A percentile compares a stretch with the other conserved stretches of the same genome.
Conservation (phyloP, 2,113 vertebrate genomes). For the Hiodon tergisus region DNA sequence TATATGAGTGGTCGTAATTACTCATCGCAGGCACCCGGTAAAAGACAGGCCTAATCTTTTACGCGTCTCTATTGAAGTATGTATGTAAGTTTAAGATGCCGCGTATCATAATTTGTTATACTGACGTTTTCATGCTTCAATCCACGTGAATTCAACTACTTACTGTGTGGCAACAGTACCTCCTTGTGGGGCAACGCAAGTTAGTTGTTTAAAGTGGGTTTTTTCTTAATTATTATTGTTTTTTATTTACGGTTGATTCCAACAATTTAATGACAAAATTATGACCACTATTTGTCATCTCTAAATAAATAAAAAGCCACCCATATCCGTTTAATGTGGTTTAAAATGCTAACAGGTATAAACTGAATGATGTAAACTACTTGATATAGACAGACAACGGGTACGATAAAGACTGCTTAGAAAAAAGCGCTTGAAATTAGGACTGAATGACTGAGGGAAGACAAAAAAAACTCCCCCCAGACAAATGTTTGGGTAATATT, state of each 20-base stretch:
- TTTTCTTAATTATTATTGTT: too few relatives aligned
- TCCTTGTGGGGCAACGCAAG: slow-evolving; percentile 33
- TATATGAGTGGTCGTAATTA: not conserved
- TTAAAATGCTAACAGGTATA: not conserved
- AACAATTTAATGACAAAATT: too few relatives aligned
- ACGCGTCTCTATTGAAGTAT: not conserved
- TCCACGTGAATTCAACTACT: not conserved
- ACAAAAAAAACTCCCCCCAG: not conserved
- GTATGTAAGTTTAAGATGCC: not conserved
- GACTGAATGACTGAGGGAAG: not conserved
- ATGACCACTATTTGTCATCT: too few relatives aligned
- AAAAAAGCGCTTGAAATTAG: not conserved
- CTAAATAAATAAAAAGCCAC: too few relatives aligned
- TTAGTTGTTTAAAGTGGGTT: too few relatives aligned
- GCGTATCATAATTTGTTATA: not conserved
- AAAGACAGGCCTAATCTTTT: not conserved
- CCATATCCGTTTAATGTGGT: not conserved
- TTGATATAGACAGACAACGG: not conserved
- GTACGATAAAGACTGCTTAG: not conserved
- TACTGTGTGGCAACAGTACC: slow-evolving; percentile 35
- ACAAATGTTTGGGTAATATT: slow-evolving; percentile 12
- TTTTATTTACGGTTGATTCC: too few relatives aligned
- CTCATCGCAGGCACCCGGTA: not conserved
- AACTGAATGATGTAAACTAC: not conserved
- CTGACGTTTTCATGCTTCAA: too few relatives aligned